phyloP scores from a whole-genome alignment of 2,797 vertebrate genomes.

The Oryzias dopingdopingensis region DNA sequence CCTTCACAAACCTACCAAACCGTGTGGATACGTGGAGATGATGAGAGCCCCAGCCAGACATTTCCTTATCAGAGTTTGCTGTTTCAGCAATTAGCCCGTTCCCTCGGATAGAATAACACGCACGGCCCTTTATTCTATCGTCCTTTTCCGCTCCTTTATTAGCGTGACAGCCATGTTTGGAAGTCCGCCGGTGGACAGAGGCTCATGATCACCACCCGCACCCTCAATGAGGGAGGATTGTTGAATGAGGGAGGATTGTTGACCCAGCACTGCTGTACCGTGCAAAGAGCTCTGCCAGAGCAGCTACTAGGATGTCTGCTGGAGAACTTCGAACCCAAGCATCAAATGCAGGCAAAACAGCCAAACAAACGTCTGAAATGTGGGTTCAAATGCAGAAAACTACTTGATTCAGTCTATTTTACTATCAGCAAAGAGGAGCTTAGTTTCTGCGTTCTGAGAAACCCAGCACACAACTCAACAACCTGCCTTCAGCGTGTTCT shows the following conservation, averaged over 20 bases:
- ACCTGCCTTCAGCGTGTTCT: too few relatives aligned
- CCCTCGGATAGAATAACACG: slow-evolving; percentile 21
- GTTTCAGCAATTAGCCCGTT: slow-evolving; percentile 60
- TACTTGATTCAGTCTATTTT: too few relatives aligned
- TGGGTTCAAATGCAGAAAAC: too few relatives aligned
- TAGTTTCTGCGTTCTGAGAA: too few relatives aligned
- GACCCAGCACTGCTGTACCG: slow-evolving; percentile 35
- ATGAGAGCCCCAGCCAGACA: slow-evolving; percentile 49
- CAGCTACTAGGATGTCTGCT: too few relatives aligned
- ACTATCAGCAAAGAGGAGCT: too few relatives aligned
- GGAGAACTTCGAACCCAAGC: too few relatives aligned
- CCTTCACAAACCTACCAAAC: slow-evolving; percentile 30
- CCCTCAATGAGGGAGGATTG: slow-evolving; percentile 32
- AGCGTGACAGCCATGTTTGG: slow-evolving; percentile 31
- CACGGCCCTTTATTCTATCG: slow-evolving; percentile 10
- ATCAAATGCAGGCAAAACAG: too few relatives aligned
- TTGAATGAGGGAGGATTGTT: slow-evolving; percentile 44
- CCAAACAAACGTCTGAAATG: too few relatives aligned
- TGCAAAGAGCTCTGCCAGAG: slow-evolving; percentile 17
- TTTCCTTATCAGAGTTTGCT: slow-evolving; percentile 61
- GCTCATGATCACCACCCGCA: slow-evolving; percentile 38
- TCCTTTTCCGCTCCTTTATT: slow-evolving; percentile 29
- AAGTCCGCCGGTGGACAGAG: slow-evolving; percentile 25
- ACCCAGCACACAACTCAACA: too few relatives aligned
- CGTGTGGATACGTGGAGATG: slow-evolving; percentile 39